A percentile compares a stretch with the other conserved stretches of the same genome.
Conservation (phyloP, 2,888 invertebrate genomes). For the Leptarthrus brevirostris region DNA sequence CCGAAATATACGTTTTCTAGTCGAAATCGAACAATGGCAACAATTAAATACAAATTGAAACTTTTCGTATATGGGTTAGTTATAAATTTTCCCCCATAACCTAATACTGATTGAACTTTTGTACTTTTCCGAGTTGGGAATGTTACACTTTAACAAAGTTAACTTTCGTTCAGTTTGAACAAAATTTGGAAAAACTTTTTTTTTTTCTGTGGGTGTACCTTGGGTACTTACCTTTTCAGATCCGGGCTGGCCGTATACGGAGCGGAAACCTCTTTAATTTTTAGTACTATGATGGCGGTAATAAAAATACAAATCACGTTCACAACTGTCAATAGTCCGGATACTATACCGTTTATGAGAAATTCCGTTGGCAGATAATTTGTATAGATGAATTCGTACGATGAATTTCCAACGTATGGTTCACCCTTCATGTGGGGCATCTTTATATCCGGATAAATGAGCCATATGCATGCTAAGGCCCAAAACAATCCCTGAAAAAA, state of each 20-base stretch:
- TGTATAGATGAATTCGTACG: constrained; percentile 77
- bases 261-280: constrained; percentile 87
- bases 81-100: constrained; percentile 10
- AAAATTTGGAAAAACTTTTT: too few relatives aligned
- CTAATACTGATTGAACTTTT: background rate
- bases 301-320: constrained; percentile 87
- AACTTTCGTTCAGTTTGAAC: background rate
- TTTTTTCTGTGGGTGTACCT: background rate
- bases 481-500: constrained; percentile 75
- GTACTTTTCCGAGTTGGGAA: constrained; percentile 1
- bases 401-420: constrained; percentile 72
- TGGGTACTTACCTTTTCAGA: constrained; percentile 70
- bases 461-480: constrained; percentile 79
- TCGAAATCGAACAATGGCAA: too few relatives aligned
- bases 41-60: constrained; percentile 8
- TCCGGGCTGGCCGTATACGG: constrained; percentile 82
- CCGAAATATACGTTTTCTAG: constrained; percentile 1
- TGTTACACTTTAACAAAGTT: background rate
- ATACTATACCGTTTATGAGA: constrained; percentile 81
- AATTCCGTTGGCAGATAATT: constrained; percentile 82
- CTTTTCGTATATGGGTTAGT: background rate
- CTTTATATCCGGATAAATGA: constrained; percentile 75
- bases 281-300: constrained; percentile 81
- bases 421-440: constrained; percentile 79
- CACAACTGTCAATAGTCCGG: constrained; percentile 81